Evolutionary conservation across 2,888 invertebrate species (phyloP).

Genomic region (Drosophila lutescens): DNA sequence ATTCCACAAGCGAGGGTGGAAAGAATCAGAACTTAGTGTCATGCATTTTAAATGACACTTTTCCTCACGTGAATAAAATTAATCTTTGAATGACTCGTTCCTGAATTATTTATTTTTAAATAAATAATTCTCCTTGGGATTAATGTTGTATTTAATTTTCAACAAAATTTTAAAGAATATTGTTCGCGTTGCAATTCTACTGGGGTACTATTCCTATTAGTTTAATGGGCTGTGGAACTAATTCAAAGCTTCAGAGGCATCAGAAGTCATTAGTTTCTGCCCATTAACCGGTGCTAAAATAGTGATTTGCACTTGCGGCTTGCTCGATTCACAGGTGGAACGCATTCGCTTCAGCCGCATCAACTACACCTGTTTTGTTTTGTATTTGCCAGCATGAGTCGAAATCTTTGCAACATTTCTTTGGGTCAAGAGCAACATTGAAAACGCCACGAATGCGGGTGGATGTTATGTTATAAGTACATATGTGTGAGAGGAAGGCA

Average conservation of each 20-base stretch:
- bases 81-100: neutral
- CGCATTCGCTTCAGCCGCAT: constrained; percentile 7
- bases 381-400: constrained; percentile 2
- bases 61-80: neutral
- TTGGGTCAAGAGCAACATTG: constrained; percentile 69
- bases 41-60: neutral
- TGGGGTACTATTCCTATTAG: neutral
- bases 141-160: neutral
- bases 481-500: constrained; percentile 32
- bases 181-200: neutral
- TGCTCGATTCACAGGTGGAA: constrained; percentile 18
- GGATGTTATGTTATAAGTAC: constrained; percentile 14
- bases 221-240: constrained; percentile 4
- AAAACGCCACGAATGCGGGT: constrained; percentile 45
- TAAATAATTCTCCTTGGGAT: no score
- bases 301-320: neutral
- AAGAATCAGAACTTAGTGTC: constrained; percentile 3
- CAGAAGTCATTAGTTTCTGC: constrained; percentile 10
- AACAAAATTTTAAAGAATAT: neutral
- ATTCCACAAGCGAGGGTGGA: constrained; percentile 39
- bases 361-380: constrained; percentile 17
- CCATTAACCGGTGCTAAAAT: constrained; percentile 6
- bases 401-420: constrained; percentile 64
- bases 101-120: neutral
- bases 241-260: neutral